Base-by-base conservation (phyloP, 2,888 invertebrate genomes). In the Caenorhabditis becei region DNA sequence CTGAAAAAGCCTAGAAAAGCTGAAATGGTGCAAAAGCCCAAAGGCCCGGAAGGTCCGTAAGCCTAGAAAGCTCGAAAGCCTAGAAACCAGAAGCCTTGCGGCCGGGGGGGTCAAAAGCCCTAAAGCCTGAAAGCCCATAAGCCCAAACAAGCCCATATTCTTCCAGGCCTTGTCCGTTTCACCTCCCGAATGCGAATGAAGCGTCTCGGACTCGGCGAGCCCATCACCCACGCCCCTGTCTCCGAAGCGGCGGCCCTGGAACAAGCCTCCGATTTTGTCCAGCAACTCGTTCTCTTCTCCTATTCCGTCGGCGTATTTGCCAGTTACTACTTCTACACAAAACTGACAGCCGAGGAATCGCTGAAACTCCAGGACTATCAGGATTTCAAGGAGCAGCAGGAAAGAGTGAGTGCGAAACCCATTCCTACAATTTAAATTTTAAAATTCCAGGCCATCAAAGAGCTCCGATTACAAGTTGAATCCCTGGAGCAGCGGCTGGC, bases 251-350 rank as follows among this genome's bases (percentile, higher is more conserved):
- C 86, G 0, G 90, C 90, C 1, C 82, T 90, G 10, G 90, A 90
- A 69, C 89, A 90, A 77, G 90, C 90, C 1, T 88, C 90, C n/a
- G 90, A 90, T 44, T 84, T 90, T 65, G 83, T 90, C 8, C 90
- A 90, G 58, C 90, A 90, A 75, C 37, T 88, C 14, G 90, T 88
- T 0, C 83, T 90, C 2, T 90, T 89, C 77, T 75, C 84, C 4
- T 90, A 90, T 61, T 88, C 89, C 0, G 86, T 90, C 20, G 86
- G 87, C 14, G 88, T 90, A 2, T 89, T 89, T 74, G 86, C 88
- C 66, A 84, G 82, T 11, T 89, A 88, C 74, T 88, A 88, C 54
- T 87, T 83, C 54, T 89, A 87, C 69, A 84, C 84, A 8, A 88
- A 89, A 54, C 54, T 75, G 53, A 83, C 83, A 18, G 83, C 87